Conservation (phyloP, 2,113 vertebrate genomes). For the Jaculus jaculus region DNA sequence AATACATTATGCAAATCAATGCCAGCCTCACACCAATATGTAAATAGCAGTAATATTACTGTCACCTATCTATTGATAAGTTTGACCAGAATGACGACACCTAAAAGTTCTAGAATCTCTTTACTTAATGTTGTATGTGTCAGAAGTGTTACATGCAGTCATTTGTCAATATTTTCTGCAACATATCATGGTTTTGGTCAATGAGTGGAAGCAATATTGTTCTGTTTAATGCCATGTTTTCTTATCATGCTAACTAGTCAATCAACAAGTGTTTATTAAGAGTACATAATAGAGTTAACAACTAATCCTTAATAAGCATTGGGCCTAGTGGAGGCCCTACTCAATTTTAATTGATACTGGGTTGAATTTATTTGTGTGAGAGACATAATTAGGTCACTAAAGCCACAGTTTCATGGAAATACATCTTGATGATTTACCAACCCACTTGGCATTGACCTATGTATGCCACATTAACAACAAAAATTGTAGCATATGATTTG, state of each 20-base stretch:
- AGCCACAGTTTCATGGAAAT: neutral
- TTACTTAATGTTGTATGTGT: constrained; percentile 63
- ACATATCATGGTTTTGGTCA: constrained; percentile 54
- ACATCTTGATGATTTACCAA: neutral
- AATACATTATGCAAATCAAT: constrained; percentile 99
- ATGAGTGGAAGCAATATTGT: neutral
- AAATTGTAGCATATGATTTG: neutral
- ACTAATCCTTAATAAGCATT: neutral
- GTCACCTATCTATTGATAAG: constrained; percentile 91
- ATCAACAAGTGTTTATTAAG: constrained; percentile 64
- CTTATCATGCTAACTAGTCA: constrained; percentile 2
- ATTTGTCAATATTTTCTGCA: constrained; percentile 48
- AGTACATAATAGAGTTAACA: neutral
- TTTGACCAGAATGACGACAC: constrained; percentile 84
- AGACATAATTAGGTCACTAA: constrained; percentile 1
- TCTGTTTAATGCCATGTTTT: neutral
- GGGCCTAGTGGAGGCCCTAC: neutral
- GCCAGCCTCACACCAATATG: constrained; percentile 93
- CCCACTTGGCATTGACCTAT: neutral
- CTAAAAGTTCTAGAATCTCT: constrained; percentile 78
- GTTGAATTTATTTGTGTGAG: neutral
- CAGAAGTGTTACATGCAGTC: constrained; percentile 26
- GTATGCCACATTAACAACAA: neutral
- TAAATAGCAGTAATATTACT: constrained; percentile 96
- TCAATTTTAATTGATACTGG: neutral